These are phyloP conservation scores for Furcifer pardalis DNA, from an alignment of 2,797 vertebrate genomes.

Conservation along the genomic window DNA sequence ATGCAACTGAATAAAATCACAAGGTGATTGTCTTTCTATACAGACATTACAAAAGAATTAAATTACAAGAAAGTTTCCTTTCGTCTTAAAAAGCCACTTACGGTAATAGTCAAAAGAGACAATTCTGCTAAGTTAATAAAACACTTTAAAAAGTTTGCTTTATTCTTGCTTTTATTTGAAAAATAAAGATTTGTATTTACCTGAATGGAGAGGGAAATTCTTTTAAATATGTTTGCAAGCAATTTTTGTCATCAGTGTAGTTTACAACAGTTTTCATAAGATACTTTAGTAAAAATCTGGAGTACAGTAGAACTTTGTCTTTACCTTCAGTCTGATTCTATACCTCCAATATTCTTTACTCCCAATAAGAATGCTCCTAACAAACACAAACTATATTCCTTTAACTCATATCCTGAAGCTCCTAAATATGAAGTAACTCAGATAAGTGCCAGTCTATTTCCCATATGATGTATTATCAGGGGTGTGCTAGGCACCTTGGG, in stretches of 20 bases:
- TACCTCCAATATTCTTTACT: background rate
- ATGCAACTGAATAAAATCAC: background rate
- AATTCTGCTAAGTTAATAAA: background rate
- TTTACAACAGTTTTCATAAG: background rate
- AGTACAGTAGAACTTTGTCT: background rate
- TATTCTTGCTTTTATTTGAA: background rate
- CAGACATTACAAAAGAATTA: slow-evolving; percentile 33
- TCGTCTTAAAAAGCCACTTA: background rate
- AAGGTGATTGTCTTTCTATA: slow-evolving; percentile 18
- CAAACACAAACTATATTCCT: background rate
- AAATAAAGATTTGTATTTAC: background rate
- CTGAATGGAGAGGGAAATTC: background rate
- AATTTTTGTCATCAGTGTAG: slow-evolving; percentile 39
- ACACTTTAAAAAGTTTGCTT: background rate
- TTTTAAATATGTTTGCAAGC: background rate
- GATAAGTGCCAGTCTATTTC: no score
- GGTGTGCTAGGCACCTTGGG: no score
- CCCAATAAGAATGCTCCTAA: background rate
- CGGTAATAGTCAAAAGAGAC: background rate
- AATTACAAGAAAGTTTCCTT: background rate
- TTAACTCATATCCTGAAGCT: background rate
- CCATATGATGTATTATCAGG: no score
- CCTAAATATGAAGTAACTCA: background rate
- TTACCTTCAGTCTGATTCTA: background rate
- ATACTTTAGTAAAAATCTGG: background rate